Percentiles rank a stretch among this genome's conserved stretches.
Conservation (phyloP, 2,797 vertebrate genomes). For the Bradypus variegatus region DNA sequence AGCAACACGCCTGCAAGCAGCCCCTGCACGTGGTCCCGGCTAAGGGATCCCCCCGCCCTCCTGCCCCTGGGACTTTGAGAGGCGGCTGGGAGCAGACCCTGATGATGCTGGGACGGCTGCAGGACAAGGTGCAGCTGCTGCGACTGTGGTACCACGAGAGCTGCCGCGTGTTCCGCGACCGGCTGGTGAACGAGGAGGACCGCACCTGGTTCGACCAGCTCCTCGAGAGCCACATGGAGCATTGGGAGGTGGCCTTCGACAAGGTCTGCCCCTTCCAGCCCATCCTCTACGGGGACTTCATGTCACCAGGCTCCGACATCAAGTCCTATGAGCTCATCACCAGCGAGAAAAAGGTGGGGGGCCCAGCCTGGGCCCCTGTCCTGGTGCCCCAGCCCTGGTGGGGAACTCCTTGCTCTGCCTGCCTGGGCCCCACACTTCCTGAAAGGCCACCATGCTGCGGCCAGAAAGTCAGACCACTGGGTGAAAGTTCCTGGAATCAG, state of each 20-base stretch:
- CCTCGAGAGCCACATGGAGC: conserved; percentile 76
- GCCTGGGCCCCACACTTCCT: background rate
- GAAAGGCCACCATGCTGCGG: background rate
- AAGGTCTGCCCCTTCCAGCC: conserved; percentile 81
- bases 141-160: conserved; percentile 91
- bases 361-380: background rate
- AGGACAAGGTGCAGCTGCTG: conserved; percentile 78
- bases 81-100: background rate
- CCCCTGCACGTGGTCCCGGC: background rate
- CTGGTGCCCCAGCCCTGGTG: background rate
- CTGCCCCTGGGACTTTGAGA: background rate
- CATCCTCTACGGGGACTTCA: conserved; percentile 91
- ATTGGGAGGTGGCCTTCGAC: conserved; percentile 78
- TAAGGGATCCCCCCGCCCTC: background rate
- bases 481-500: background rate
- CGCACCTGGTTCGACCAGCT: conserved; percentile 83
- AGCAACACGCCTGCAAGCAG: background rate
- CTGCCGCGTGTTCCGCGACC: conserved; percentile 88
- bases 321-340: conserved; percentile 82
- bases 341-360: conserved; percentile 75
- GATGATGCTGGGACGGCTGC: background rate
- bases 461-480: background rate
- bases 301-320: conserved; percentile 75
- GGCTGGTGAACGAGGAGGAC: conserved; percentile 85
- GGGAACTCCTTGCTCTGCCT: background rate